phyloP scores from a whole-genome alignment of 2,113 vertebrate genomes.

The Callopanchax toddi region DNA sequence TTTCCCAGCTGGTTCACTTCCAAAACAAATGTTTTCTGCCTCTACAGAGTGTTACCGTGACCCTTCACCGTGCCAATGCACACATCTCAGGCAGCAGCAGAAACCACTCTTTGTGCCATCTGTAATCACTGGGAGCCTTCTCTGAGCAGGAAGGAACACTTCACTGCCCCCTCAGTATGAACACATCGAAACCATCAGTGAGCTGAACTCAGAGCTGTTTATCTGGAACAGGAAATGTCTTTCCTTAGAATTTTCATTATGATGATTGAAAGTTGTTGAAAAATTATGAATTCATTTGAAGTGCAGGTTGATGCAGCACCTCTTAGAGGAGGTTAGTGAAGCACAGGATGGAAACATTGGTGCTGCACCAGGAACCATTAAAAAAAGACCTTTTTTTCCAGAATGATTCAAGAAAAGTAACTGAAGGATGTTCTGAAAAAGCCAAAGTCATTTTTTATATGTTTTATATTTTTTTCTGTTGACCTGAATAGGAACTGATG shows the following conservation, averaged over 20 bases:
- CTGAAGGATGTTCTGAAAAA: too few relatives aligned
- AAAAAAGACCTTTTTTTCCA: too few relatives aligned
- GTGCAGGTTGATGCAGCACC: conserved; percentile 19
- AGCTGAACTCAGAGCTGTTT: conserved; percentile 22
- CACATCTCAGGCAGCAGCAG: conserved; percentile 51
- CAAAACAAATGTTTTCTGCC: conserved; percentile 62
- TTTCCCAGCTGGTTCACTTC: conserved; percentile 44
- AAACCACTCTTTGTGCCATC: conserved; percentile 44
- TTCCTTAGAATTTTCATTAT: conserved; percentile 9
- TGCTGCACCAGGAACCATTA: too few relatives aligned
- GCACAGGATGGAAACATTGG: too few relatives aligned
- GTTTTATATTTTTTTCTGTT: too few relatives aligned
- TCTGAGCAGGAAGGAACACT: conserved; percentile 23
- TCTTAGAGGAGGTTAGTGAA: conserved; percentile 12
- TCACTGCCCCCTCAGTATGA: conserved; percentile 9
- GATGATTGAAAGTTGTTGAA: conserved; percentile 12
- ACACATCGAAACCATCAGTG: conserved; percentile 31
- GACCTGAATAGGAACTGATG: too few relatives aligned
- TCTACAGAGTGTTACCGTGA: conserved; percentile 36
- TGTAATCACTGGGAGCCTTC: conserved; percentile 20
- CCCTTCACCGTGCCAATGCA: conserved; percentile 45
- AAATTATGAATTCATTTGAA: conserved; percentile 9
- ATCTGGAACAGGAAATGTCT: conserved; percentile 25
- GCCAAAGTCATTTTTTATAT: too few relatives aligned
- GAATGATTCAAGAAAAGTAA: too few relatives aligned